phyloP scores from a whole-genome alignment of 2,113 vertebrate species.

The Plecotus auritus region DNA sequence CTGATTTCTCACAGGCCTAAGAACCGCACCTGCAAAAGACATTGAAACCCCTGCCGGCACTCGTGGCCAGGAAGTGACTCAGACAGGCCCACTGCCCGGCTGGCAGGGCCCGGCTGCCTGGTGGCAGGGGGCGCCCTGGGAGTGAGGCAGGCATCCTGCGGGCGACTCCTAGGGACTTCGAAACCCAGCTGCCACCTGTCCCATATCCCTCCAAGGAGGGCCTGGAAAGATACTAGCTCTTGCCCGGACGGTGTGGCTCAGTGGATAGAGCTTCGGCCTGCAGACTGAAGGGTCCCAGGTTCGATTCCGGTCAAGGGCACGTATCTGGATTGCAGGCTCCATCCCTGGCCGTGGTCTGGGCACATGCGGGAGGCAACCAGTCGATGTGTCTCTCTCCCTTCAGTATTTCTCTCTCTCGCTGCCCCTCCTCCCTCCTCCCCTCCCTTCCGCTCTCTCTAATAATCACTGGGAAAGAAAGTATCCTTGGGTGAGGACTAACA shows the following conservation, averaged over 20 bases:
- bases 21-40: not conserved
- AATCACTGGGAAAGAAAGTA: too few species aligned
- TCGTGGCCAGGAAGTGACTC: not conserved
- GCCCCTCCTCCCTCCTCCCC: too few species aligned
- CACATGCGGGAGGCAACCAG: too few species aligned
- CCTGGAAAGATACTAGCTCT: rapidly evolving
- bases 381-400: too few species aligned
- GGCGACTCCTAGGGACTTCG: not conserved
- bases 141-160: not conserved
- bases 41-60: rapidly evolving
- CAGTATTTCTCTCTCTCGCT: too few species aligned
- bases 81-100: not conserved
- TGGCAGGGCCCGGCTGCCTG: not conserved
- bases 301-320: too few species aligned
- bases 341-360: too few species aligned
- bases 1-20: not conserved
- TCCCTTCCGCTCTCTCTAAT: too few species aligned
- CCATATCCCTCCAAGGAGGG: rapidly evolving
- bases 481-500: too few species aligned
- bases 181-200: not conserved
- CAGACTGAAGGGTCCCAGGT: too few species aligned
- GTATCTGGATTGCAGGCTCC: too few species aligned
- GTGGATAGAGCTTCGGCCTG: too few species aligned
- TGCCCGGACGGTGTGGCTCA: not conserved
- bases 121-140: not conserved